Base-by-base conservation (phyloP, 2,888 invertebrate species). In the Caenorhabditis afra region DNA sequence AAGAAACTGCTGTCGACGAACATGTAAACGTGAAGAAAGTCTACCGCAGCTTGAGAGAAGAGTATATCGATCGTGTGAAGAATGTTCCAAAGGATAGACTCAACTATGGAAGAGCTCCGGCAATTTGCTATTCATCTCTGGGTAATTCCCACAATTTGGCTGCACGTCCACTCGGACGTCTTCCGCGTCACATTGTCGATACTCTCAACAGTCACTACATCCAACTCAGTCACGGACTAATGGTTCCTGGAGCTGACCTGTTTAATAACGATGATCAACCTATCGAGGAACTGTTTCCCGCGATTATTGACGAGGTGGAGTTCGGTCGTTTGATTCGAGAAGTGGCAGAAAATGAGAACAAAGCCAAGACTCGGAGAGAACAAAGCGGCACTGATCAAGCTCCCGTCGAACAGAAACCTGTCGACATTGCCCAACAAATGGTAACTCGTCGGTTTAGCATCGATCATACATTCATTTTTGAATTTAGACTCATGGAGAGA, bases 401-500 rank as follows among this genome's bases (percentile, higher is more conserved):
- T n/a, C n/a, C n/a, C n/a, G n/a, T n/a, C n/a, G n/a, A n/a, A n/a
- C n/a, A n/a, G n/a, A n/a, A n/a, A n/a, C n/a, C n/a, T n/a, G n/a
- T n/a, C n/a, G n/a, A n/a, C n/a, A n/a, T n/a, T n/a, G n/a, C n/a
- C n/a, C n/a, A n/a, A n/a, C n/a, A n/a, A n/a, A n/a, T n/a, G n/a
- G n/a, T n/a, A n/a, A n/a, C n/a, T n/a, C n/a, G n/a, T n/a, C n/a
- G n/a, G n/a, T n/a, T n/a, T n/a, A n/a, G n/a, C n/a, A n/a, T n/a
- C n/a, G n/a, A n/a, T n/a, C n/a, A n/a, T n/a, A n/a, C n/a, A n/a
- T n/a, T n/a, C n/a, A n/a, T n/a, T n/a, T n/a, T n/a, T n/a, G n/a
- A n/a, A n/a, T 66, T 57, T 8, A 71, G 78, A 20, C 35, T 8
- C 29, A 78, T 18, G 71, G 71, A 1, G 78, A 78, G 20, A 62